phyloP scores from a whole-genome alignment of 2,888 invertebrate species.

The Leptinotarsa peninsularis region DNA sequence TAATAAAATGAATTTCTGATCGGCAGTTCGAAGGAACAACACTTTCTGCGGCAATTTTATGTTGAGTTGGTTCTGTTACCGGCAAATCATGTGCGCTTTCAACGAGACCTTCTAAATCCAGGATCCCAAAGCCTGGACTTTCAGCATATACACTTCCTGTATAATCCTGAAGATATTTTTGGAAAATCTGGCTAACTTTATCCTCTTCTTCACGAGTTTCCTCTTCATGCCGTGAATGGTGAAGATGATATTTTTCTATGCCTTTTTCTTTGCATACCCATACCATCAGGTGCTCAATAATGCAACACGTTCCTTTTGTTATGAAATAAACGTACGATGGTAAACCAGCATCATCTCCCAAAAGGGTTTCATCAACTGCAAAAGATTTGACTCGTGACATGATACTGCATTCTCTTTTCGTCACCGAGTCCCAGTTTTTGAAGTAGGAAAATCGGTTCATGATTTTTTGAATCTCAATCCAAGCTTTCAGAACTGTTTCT shows the following conservation, averaged over 20 bases:
- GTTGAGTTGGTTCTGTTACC: not conserved
- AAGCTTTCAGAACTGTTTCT: conserved; percentile 71
- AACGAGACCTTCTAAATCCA: conserved; percentile 1
- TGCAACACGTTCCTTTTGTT: conserved; percentile 71
- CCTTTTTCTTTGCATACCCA: conserved; percentile 25
- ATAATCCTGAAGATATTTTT: conserved; percentile 14
- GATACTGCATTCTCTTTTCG: conserved; percentile 75
- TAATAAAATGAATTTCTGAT: conserved; percentile 31
- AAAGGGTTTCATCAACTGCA: conserved; percentile 69
- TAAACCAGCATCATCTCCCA: conserved; percentile 69
- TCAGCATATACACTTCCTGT: not conserved
- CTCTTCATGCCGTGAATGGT: not conserved
- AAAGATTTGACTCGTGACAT: conserved; percentile 72
- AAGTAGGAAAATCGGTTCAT: conserved; percentile 76
- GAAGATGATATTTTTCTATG: conserved; percentile 28
- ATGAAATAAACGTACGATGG: conserved; percentile 68
- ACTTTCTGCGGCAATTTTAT: not conserved
- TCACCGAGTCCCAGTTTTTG: conserved; percentile 71
- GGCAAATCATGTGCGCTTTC: not conserved
- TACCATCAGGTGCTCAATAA: conserved; percentile 70
- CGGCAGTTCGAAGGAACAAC: not conserved
- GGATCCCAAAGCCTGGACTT: not conserved
- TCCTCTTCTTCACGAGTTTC: not conserved
- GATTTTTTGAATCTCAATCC: conserved; percentile 72
- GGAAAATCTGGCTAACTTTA: not conserved